Conservation (phyloP, 2,113 vertebrate genomes). For the Pomatostomus ruficeps region DNA sequence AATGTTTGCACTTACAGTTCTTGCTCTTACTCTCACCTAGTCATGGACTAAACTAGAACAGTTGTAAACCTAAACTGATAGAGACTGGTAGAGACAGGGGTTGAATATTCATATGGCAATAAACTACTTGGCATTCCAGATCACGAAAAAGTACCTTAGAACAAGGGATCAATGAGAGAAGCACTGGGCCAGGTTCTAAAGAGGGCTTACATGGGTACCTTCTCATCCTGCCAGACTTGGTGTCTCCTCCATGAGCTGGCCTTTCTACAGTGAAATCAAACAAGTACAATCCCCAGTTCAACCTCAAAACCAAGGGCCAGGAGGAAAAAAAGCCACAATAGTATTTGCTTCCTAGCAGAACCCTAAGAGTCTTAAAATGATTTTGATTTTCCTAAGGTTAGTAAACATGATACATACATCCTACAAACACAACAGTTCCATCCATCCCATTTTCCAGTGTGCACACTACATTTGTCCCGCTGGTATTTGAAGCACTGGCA, state of each 20-base stretch:
- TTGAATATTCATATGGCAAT: neutral
- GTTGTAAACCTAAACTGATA: neutral
- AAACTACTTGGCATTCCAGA: neutral
- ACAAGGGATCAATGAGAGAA: neutral
- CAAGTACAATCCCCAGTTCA: neutral
- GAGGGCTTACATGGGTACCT: neutral
- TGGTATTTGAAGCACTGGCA: slow-evolving; percentile 45
- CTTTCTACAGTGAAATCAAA: neutral
- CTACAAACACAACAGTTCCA: slow-evolving; percentile 76
- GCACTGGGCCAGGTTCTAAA: neutral
- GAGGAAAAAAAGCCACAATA: neutral
- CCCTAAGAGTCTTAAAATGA: neutral
- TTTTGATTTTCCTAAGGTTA: neutral
- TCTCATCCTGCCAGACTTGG: neutral
- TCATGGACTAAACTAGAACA: neutral
- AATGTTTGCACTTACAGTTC: neutral
- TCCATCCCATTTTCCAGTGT: neutral
- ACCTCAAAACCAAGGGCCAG: neutral
- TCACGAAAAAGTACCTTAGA: neutral
- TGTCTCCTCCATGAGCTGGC: neutral
- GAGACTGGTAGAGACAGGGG: neutral
- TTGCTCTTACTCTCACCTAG: neutral
- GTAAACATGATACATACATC: slow-evolving; percentile 68
- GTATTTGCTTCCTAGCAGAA: neutral
- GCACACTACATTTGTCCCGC: slow-evolving; percentile 72